Evolutionary conservation across 2,888 invertebrate genomes (phyloP).

Genomic region (Habrosyne pyritoides): DNA sequence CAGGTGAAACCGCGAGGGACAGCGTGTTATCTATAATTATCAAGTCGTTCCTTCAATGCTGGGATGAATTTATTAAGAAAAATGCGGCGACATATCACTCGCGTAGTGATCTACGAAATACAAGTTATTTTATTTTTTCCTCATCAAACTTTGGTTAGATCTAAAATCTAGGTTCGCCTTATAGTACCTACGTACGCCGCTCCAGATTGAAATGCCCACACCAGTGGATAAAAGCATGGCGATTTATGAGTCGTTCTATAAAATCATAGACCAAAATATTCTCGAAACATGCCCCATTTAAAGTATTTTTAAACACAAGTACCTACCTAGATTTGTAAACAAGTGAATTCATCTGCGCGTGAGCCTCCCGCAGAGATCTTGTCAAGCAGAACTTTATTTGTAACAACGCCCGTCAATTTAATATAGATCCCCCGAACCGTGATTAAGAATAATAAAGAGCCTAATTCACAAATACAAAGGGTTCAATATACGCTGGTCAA

Average conservation of each 20-base stretch:
- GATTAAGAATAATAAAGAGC: neutral
- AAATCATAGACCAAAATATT: neutral
- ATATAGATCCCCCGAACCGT: neutral
- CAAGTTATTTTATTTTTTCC: too few species aligned
- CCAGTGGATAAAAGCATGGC: too few species aligned
- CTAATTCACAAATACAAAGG: neutral
- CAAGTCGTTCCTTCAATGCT: too few species aligned
- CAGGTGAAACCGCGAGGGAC: too few species aligned
- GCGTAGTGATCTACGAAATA: too few species aligned
- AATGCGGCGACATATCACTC: too few species aligned
- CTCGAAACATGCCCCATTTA: neutral
- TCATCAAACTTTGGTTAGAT: too few species aligned
- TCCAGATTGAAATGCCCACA: too few species aligned
- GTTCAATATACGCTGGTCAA: neutral
- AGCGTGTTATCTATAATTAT: too few species aligned
- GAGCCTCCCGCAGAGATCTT: slow-evolving; percentile 54
- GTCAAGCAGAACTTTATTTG: slow-evolving; percentile 32
- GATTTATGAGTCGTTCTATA: neutral
- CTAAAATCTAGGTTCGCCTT: too few species aligned
- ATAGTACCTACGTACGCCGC: too few species aligned
- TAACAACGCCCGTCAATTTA: slow-evolving; percentile 3
- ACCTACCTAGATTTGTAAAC: neutral
- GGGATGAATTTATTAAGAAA: too few species aligned
- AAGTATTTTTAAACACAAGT: neutral
- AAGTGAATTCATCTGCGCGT: slow-evolving; percentile 10